Percentiles rank a stretch among this genome's conserved stretches.
These are phyloP conservation scores for Acomys russatus DNA, from an alignment of 2,797 vertebrate genomes.

Conservation along the genomic window DNA sequence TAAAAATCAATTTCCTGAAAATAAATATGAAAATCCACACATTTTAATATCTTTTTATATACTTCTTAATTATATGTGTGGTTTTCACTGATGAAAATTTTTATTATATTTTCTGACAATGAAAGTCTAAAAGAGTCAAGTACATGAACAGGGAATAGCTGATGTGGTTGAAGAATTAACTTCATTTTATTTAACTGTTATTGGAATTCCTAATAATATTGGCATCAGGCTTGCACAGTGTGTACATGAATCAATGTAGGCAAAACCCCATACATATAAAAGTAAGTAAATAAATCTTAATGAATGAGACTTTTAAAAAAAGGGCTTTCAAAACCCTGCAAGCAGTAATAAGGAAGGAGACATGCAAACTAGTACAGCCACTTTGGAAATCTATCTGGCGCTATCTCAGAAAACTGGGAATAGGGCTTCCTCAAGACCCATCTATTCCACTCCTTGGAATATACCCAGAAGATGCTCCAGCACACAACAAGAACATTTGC, in stretches of 20 bases:
- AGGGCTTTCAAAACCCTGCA: background rate
- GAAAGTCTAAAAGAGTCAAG: background rate
- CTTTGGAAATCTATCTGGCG: too few species aligned
- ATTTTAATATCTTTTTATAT: background rate
- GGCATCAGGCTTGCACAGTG: background rate
- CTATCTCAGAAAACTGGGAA: too few species aligned
- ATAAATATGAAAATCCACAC: background rate
- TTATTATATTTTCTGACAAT: background rate
- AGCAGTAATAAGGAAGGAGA: background rate
- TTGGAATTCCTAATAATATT: background rate
- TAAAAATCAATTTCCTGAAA: background rate
- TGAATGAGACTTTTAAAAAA: background rate
- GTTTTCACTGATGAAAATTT: background rate
- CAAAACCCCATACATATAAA: background rate
- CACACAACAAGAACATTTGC: too few species aligned
- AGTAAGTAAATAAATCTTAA: background rate
- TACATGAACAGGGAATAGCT: background rate
- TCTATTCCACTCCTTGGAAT: too few species aligned
- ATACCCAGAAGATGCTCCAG: too few species aligned
- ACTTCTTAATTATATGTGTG: background rate
- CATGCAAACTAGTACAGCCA: too few species aligned
- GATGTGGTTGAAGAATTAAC: background rate
- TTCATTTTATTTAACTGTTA: background rate
- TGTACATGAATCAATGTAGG: background rate
- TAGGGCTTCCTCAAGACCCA: too few species aligned